Evolutionary conservation across 1,140 invertebrate species (phyloP), one percentile per base, ranked within the genome.

Genomic region (Bombus turneri): DNA sequence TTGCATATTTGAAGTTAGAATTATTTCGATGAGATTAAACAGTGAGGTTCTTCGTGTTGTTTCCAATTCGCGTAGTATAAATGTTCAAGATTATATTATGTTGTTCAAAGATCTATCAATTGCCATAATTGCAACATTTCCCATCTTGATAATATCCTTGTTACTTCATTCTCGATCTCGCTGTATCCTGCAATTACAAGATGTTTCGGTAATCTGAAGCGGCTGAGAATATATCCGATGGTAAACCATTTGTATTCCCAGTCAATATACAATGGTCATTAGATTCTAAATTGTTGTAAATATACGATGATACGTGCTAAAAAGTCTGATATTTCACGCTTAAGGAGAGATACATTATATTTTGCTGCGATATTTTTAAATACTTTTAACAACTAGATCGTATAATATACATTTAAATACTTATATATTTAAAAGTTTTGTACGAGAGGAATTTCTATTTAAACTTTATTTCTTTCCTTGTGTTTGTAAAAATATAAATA

Each of bases 21-120:
- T 66, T 34, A 15, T 15, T 15, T 64, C 62, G 28, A n/a, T n/a
- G 13, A 31, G 13, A 66, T 66, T 66, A 66, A 31, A 66, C 31
- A 6, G n/a, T 0, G 1, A 28, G 0, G 59, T n/a, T 62, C 28
- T 62, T n/a, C 3, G 28, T 2, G 25, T 5, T 66, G n/a, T 18
- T 66, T 66, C 5, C 64, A 15, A 13, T 13, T n/a, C 2, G 28
- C 13, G 18, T 53, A 2, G 47, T 1, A 6, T 22, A 18, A 18
- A 18, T 6, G 28, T n/a, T n/a, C 18, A 66, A 31, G 15, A 31
- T 15, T 8, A 0, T 5, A 66, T 34, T 15, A 18, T 25, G 18
- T 47, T 28, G 57, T 64, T 64, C 39, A 3, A 34, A 34, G n/a
- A 18, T 28, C 15, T 59, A 71, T 72, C 68, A 15, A 31, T 9